Base-by-base conservation (phyloP, 2,888 invertebrate species). In the Exocentrus adspersus region DNA sequence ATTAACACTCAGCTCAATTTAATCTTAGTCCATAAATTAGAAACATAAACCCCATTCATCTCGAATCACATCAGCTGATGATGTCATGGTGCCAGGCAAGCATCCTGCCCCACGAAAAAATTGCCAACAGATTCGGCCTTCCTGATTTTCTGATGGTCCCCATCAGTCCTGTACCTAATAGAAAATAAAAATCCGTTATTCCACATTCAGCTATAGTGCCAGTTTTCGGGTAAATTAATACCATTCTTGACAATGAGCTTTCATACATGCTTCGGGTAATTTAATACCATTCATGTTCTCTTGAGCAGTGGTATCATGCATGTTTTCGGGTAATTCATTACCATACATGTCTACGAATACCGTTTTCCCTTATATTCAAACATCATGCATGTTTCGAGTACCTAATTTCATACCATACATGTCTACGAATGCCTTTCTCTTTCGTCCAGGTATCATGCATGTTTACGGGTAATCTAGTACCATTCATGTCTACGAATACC, bases 41-140 rank as follows among this genome's bases (percentile, higher is more conserved):
- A n/a, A n/a, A n/a, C n/a, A n/a, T n/a, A n/a, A n/a, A n/a, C n/a
- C n/a, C n/a, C n/a, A n/a, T n/a, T n/a, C n/a, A n/a, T n/a, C n/a
- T n/a, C n/a, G n/a, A n/a, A n/a, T n/a, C n/a, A n/a, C n/a, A n/a
- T n/a, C n/a, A n/a, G n/a, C n/a, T n/a, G n/a, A n/a, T n/a, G n/a
- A n/a, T n/a, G n/a, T n/a, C n/a, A n/a, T n/a, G n/a, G n/a, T n/a
- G n/a, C n/a, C n/a, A n/a, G n/a, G n/a, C n/a, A n/a, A n/a, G n/a
- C n/a, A n/a, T n/a, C n/a, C n/a, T n/a, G n/a, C n/a, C n/a, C n/a
- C n/a, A n/a, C n/a, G n/a, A n/a, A n/a, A n/a, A 16, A 45, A 24
- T 16, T 28, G 46, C 20, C 6, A 46, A 46, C 46, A 46, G 46
- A 46, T 46, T 46, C 46, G 21, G 46, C 46, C 46, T 10, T 46